Percentiles rank a stretch among this genome's conserved stretches.
Conservation (phyloP, 1,140 invertebrate species). For the Platorchestia sp. region DNA sequence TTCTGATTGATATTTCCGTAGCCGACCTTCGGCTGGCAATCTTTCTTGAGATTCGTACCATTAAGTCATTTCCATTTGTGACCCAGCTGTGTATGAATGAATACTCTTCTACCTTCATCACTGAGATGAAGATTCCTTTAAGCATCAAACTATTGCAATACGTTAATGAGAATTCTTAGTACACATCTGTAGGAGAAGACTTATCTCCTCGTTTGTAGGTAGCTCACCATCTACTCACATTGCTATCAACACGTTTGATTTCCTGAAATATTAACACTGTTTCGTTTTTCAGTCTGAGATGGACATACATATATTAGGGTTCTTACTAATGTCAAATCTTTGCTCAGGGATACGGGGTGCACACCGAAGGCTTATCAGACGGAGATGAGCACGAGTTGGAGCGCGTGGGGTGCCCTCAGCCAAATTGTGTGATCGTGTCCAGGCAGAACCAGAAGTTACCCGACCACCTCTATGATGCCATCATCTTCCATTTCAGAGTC, state of each 20-base stretch:
- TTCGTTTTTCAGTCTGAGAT: neutral
- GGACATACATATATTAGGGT: neutral
- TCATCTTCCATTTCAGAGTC: slow-evolving; percentile 63
- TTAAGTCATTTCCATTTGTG: too few species aligned
- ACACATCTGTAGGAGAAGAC: neutral
- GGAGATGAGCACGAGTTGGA: slow-evolving; percentile 57
- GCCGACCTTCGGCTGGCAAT: too few species aligned
- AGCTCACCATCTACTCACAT: neutral
- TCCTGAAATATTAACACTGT: neutral
- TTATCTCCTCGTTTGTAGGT: neutral
- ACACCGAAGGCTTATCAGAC: slow-evolving; percentile 40
- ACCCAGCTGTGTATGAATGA: too few species aligned
- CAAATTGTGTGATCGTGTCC: slow-evolving; percentile 55
- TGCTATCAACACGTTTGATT: neutral
- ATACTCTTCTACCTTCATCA: too few species aligned
- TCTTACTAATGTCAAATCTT: neutral
- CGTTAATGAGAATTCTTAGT: too few species aligned
- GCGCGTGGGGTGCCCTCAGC: slow-evolving; percentile 42
- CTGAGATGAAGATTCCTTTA: too few species aligned
- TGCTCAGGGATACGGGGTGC: slow-evolving; percentile 59
- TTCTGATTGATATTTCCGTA: too few species aligned
- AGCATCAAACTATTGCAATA: too few species aligned
- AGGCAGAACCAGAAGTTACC: slow-evolving; percentile 46
- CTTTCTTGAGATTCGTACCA: too few species aligned
- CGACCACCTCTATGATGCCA: slow-evolving; percentile 51